A percentile compares a stretch with the other conserved stretches of the same genome.
phyloP scores from a whole-genome alignment of 2,888 invertebrate species.

The Lymantria monacha region DNA sequence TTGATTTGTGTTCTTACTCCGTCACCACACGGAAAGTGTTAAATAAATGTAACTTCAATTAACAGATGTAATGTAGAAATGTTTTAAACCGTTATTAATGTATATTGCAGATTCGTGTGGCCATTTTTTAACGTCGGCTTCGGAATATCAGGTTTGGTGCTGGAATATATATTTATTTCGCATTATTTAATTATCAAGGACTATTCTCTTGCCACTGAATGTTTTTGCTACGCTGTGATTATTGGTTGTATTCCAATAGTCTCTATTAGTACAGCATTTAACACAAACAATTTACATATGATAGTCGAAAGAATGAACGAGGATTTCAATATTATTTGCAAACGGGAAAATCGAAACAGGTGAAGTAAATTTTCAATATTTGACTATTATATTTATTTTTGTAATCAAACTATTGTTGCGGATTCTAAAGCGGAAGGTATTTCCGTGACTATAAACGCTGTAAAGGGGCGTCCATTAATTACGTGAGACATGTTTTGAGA shows the following conservation, averaged over 20 bases:
- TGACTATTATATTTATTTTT: not conserved
- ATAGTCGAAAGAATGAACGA: constrained; percentile 1
- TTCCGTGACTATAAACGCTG: no score
- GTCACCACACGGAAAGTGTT: no score
- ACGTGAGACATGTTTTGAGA: no score
- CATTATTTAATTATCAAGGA: not conserved
- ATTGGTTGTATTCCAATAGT: not conserved
- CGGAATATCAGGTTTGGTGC: not conserved
- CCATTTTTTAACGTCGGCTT: not conserved
- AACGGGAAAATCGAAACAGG: constrained; percentile 28
- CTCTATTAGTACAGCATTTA: not conserved
- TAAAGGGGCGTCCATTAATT: no score
- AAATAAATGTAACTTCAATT: no score
- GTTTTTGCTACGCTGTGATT: constrained; percentile 1
- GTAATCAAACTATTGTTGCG: no score
- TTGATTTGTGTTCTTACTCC: no score
- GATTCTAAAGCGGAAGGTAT: no score
- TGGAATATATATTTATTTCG: not conserved
- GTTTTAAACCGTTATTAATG: no score
- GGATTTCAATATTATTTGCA: constrained; percentile 50
- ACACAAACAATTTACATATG: not conserved
- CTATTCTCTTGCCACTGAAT: constrained; percentile 1
- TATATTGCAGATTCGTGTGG: not conserved
- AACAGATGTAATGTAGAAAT: no score
- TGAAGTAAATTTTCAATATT: not conserved